phyloP scores from a whole-genome alignment of 1,140 invertebrate genomes.

The Drosophila insularis region DNA sequence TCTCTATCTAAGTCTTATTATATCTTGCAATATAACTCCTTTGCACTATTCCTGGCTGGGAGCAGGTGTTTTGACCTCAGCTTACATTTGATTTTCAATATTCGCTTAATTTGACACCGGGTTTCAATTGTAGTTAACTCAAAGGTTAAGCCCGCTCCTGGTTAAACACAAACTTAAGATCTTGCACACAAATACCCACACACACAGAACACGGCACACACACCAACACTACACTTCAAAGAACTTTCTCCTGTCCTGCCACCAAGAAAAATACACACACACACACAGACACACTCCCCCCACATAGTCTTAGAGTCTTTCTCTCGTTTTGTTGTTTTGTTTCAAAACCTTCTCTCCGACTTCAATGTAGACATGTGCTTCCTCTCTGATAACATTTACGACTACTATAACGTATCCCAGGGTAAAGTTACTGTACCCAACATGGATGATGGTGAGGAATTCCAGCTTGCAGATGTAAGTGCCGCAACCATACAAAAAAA shows the following conservation, averaged over 20 bases:
- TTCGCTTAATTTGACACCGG: conserved; percentile 59
- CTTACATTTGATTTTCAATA: conserved; percentile 21
- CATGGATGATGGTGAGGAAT: conserved; percentile 98
- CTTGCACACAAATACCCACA: conserved; percentile 27
- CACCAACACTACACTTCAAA: conserved; percentile 14
- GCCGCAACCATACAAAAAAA: conserved; percentile 25
- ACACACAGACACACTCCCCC: conserved; percentile 38
- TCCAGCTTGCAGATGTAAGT: conserved; percentile 91
- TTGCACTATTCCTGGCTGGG: conserved; percentile 59
- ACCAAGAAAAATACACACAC: conserved; percentile 22
- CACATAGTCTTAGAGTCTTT: conserved; percentile 55
- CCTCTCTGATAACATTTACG: conserved; percentile 92
- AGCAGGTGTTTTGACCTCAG: conserved; percentile 54
- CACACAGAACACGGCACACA: conserved; percentile 21
- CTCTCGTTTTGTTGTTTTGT: conserved; percentile 53
- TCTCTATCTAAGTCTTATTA: conserved; percentile 29
- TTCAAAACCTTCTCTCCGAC: conserved; percentile 69
- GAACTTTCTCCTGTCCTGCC: conserved; percentile 5
- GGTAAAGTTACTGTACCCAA: conserved; percentile 98
- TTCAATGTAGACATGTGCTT: conserved; percentile 88
- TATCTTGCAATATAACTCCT: conserved; percentile 15
- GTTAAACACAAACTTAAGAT: conserved; percentile 35
- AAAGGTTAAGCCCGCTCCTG: conserved; percentile 64
- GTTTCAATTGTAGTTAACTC: conserved; percentile 27
- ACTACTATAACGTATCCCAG: conserved; percentile 97